Conservation (phyloP, 2,888 invertebrate genomes). For the Salticus scenicus region DNA sequence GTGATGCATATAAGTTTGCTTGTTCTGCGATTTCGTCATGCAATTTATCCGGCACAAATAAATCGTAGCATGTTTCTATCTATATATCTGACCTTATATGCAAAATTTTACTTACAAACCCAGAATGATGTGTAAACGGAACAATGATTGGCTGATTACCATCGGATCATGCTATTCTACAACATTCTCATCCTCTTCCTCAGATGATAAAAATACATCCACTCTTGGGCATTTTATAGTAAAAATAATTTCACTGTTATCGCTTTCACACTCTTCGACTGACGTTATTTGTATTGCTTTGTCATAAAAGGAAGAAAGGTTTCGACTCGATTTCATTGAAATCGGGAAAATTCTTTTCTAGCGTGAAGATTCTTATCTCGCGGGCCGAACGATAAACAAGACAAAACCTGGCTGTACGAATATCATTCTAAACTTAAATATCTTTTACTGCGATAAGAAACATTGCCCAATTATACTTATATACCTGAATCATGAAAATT, state of each 20-base stretch:
- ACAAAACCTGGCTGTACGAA: too few species aligned
- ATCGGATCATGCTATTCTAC: constrained; percentile 7
- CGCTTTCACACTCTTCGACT: not conserved
- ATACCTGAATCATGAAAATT: too few species aligned
- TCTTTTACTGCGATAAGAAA: too few species aligned
- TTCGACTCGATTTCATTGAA: too few species aligned
- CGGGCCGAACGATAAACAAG: too few species aligned
- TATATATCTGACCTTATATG: constrained; percentile 2
- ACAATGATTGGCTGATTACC: not conserved
- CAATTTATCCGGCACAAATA: constrained; percentile 11
- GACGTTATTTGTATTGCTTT: too few species aligned
- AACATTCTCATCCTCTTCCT: constrained; percentile 15
- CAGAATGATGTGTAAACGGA: too few species aligned
- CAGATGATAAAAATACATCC: not conserved
- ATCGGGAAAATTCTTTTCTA: too few species aligned
- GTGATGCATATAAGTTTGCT: constrained; percentile 19
- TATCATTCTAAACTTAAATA: too few species aligned
- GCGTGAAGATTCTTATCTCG: too few species aligned
- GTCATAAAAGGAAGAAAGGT: too few species aligned
- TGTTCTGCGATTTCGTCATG: not conserved
- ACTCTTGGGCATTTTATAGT: not conserved
- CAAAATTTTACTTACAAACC: not conserved
- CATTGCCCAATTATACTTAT: too few species aligned
- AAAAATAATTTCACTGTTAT: constrained; percentile 8
- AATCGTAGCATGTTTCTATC: not conserved